Percentiles rank a stretch among this genome's conserved stretches.
Conservation (phyloP, 2,797 vertebrate genomes). For the Peromyscus eremicus region DNA sequence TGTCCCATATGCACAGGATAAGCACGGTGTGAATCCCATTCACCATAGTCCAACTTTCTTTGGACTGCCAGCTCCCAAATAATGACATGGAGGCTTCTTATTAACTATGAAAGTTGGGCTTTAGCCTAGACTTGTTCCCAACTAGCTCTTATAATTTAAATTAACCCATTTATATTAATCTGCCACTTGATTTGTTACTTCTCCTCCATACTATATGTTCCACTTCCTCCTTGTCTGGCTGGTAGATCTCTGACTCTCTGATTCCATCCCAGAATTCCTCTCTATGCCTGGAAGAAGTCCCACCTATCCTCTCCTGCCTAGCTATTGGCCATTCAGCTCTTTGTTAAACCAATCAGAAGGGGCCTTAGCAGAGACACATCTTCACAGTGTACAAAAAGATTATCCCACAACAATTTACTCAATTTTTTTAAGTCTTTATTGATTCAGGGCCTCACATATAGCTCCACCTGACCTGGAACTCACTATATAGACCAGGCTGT, state of each 20-base stretch:
- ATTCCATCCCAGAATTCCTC: neutral
- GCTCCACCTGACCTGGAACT: neutral
- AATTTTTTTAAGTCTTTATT: neutral
- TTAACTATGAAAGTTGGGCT: neutral
- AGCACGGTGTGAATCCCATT: neutral
- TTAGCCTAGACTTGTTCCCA: neutral
- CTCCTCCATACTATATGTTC: neutral
- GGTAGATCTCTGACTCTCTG: neutral
- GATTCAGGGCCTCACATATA: neutral
- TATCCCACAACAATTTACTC: neutral
- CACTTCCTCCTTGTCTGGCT: neutral
- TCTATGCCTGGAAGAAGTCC: neutral
- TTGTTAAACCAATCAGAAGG: neutral
- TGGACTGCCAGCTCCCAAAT: neutral
- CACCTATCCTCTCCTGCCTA: neutral
- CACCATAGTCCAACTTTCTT: neutral
- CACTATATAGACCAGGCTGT: neutral
- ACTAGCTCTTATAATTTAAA: neutral
- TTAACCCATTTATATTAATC: neutral
- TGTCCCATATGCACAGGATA: neutral
- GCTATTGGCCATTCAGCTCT: neutral
- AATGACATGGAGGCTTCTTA: neutral
- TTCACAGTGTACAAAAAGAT: neutral
- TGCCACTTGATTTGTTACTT: neutral
- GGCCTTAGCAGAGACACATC: neutral